Percentiles rank a stretch among this genome's conserved stretches.
Evolutionary conservation across 2,113 vertebrate genomes (phyloP).

Genomic region (Perca flavescens): DNA sequence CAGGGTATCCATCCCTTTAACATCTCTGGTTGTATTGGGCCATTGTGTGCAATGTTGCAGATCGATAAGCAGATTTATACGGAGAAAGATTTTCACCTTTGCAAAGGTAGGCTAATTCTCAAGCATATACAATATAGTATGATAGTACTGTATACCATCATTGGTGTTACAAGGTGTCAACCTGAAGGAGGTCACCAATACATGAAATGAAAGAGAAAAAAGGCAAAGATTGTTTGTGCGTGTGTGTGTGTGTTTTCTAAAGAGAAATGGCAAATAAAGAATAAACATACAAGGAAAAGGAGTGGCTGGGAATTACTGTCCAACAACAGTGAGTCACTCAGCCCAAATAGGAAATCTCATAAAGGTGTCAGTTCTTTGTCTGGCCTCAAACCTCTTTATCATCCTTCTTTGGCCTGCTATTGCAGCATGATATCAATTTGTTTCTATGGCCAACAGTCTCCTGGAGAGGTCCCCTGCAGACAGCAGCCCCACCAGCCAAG

Average conservation of each 20-base stretch:
- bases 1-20: neutral
- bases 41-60: neutral
- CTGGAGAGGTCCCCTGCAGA: slow-evolving; percentile 38
- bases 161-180: neutral
- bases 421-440: slow-evolving; percentile 54
- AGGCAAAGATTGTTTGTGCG: neutral
- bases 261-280: neutral
- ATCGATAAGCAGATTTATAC: neutral
- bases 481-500: slow-evolving; percentile 31
- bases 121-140: too few relatives aligned
- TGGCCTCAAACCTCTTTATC: slow-evolving; percentile 37
- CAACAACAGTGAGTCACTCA: slow-evolving; percentile 24
- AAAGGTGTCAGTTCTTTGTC: slow-evolving; percentile 45
- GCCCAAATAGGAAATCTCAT: slow-evolving; percentile 37
- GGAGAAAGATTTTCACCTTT: too few relatives aligned
- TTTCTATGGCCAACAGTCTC: slow-evolving; percentile 35
- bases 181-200: too few relatives aligned
- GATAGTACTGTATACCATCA: neutral
- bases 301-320: slow-evolving; percentile 17
- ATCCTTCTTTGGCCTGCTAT: slow-evolving; percentile 32
- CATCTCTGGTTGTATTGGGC: slow-evolving; percentile 13
- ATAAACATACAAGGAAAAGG: neutral
- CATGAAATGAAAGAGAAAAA: neutral
- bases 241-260: neutral
- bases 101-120: too few relatives aligned